phyloP scores from a whole-genome alignment of 1,140 invertebrate genomes.

The Zaprionus lachaisei region DNA sequence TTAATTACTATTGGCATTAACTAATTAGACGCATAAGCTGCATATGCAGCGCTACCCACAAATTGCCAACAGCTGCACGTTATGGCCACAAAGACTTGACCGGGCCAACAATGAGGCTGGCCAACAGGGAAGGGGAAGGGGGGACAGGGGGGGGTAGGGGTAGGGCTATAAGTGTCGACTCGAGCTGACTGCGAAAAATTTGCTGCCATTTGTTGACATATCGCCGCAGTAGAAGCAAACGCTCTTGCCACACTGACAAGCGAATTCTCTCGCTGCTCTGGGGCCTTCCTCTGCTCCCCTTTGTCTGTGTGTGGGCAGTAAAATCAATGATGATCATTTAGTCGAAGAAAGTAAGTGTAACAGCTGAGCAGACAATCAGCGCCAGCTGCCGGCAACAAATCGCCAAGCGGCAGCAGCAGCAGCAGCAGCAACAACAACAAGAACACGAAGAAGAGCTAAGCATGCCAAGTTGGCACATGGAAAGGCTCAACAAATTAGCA shows the following conservation, averaged over 20 bases:
- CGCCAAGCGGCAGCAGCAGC: conserved; percentile 20
- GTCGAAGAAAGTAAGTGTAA: neutral
- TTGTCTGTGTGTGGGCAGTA: conserved; percentile 34
- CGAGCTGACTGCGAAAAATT: conserved; percentile 42
- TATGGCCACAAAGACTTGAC: conserved; percentile 30
- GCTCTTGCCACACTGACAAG: neutral
- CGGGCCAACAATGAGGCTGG: conserved; percentile 1
- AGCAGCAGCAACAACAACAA: neutral
- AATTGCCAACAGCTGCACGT: conserved; percentile 54
- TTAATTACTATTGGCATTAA: conserved; percentile 68
- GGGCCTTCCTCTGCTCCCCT: neutral
- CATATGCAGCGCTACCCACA: conserved; percentile 35
- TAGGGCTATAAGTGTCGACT: too few species aligned
- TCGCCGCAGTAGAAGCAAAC: conserved; percentile 7
- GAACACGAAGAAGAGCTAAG: neutral
- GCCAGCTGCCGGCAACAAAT: conserved; percentile 35
- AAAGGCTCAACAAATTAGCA: conserved; percentile 35
- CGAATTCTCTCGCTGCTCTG: neutral
- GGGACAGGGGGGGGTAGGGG: neutral
- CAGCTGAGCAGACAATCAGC: conserved; percentile 30
- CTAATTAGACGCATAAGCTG: conserved; percentile 56
- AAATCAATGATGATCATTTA: conserved; percentile 69
- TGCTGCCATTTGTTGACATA: conserved; percentile 66
- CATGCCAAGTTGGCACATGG: conserved; percentile 5
- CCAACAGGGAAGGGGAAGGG: neutral